phyloP scores from a whole-genome alignment of 1,140 invertebrate genomes.

The Atta colombica region DNA sequence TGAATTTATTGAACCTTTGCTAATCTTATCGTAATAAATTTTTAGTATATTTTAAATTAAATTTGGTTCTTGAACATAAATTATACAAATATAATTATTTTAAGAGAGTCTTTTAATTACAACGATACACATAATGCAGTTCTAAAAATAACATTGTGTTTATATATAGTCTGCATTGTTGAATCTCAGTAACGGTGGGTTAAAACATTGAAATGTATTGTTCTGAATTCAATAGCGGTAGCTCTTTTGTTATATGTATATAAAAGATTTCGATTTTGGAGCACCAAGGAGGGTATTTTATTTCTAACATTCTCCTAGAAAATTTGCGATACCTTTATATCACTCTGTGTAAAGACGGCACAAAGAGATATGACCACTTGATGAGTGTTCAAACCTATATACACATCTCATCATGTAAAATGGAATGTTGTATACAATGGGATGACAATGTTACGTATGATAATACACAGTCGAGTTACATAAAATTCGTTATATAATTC shows the following conservation, averaged over 20 bases:
- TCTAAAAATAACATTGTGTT: neutral
- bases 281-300: neutral
- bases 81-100: neutral
- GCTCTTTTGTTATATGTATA: neutral
- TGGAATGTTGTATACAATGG: neutral
- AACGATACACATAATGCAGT: neutral
- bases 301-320: neutral
- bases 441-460: neutral
- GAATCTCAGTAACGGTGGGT: neutral
- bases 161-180: neutral
- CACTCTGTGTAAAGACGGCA: neutral
- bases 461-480: conserved; percentile 9
- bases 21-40: neutral
- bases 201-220: neutral
- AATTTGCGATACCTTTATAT: neutral
- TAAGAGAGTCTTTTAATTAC: neutral
- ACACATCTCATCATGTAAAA: conserved; percentile 1
- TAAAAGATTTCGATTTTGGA: neutral
- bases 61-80: neutral
- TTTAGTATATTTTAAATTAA: neutral
- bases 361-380: neutral
- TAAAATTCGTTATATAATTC: conserved; percentile 39
- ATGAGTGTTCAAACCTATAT: neutral
- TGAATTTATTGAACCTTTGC: neutral
- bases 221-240: neutral